Evolutionary conservation across 2,888 invertebrate genomes (phyloP).

Genomic region (Lydus trimaculatus): DNA sequence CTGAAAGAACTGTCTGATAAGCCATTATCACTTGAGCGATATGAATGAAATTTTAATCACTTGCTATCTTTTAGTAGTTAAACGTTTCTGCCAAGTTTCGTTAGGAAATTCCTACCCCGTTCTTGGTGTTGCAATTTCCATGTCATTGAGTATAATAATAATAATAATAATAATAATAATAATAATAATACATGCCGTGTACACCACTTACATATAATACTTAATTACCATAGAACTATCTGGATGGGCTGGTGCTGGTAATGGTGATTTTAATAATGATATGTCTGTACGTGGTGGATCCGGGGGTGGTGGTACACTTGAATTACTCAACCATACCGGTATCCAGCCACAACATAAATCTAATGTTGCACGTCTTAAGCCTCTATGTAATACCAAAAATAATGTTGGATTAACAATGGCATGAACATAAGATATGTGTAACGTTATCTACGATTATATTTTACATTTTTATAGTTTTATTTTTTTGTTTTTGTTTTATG

Average conservation of each 20-base stretch:
- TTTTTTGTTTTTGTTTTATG: background rate
- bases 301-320: conserved; percentile 66
- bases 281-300: conserved; percentile 68
- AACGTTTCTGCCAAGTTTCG: no score
- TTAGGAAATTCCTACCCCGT: no score
- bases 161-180: conserved; percentile 9
- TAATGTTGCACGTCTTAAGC: conserved; percentile 74
- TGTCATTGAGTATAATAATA: no score
- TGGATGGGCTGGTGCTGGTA: conserved; percentile 63
- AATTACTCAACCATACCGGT: conserved; percentile 55
- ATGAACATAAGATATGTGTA: conserved; percentile 88
- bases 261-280: conserved; percentile 69
- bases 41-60: no score
- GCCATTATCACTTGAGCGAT: no score
- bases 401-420: conserved; percentile 84
- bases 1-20: no score
- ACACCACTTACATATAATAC: conserved; percentile 65
- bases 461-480: background rate
- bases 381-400: conserved; percentile 80
- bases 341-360: conserved; percentile 76
- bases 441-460: conserved; percentile 69
- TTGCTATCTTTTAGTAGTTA: no score
- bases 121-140: no score
- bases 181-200: conserved; percentile 43
- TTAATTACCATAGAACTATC: conserved; percentile 65